Percentiles rank a stretch among this genome's conserved stretches.
These are phyloP conservation scores for Itoplectis maculator DNA, from an alignment of 2,888 invertebrate genomes.

Conservation along the genomic window DNA sequence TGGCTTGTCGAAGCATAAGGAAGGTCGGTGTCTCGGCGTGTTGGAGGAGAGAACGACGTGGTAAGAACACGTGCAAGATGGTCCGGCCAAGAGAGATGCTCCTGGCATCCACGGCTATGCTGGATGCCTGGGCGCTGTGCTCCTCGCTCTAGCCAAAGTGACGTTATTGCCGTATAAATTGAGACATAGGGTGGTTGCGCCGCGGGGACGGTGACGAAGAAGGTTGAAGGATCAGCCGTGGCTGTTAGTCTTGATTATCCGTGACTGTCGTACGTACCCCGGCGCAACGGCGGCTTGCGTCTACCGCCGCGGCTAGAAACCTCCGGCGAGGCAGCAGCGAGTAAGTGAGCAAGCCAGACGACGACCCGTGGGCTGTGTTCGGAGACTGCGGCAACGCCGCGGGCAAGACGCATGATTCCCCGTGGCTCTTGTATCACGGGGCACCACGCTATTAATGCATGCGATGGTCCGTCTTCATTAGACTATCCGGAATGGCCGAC, in stretches of 20 bases:
- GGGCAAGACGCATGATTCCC: constrained; percentile 76
- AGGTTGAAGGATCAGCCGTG: constrained; percentile 82
- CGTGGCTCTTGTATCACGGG: constrained; percentile 59
- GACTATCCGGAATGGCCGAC: constrained; percentile 54
- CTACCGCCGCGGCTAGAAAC: constrained; percentile 32
- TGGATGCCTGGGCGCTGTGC: constrained; percentile 59
- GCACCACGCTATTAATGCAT: constrained; percentile 64
- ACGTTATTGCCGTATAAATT: constrained; percentile 83
- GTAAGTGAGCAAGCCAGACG: constrained; percentile 43
- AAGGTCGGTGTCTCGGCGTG: constrained; percentile 50
- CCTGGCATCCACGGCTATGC: no score
- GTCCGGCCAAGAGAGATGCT: constrained; percentile 45
- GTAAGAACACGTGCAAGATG: constrained; percentile 39
- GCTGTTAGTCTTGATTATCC: constrained; percentile 84
- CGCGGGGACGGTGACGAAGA: constrained; percentile 76
- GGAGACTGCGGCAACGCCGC: constrained; percentile 65
- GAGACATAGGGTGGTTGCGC: constrained; percentile 80
- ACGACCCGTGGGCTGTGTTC: constrained; percentile 16
- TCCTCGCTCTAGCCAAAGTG: constrained; percentile 75
- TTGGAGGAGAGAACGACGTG: constrained; percentile 45
- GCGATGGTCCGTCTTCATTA: constrained; percentile 67
- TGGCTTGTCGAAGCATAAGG: constrained; percentile 64
- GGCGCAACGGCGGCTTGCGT: constrained; percentile 43
- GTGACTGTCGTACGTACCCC: constrained; percentile 77
- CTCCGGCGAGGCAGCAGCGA: constrained; percentile 51